Evolutionary conservation across 2,888 invertebrate species (phyloP).

Genomic region (Tachina lurida): DNA sequence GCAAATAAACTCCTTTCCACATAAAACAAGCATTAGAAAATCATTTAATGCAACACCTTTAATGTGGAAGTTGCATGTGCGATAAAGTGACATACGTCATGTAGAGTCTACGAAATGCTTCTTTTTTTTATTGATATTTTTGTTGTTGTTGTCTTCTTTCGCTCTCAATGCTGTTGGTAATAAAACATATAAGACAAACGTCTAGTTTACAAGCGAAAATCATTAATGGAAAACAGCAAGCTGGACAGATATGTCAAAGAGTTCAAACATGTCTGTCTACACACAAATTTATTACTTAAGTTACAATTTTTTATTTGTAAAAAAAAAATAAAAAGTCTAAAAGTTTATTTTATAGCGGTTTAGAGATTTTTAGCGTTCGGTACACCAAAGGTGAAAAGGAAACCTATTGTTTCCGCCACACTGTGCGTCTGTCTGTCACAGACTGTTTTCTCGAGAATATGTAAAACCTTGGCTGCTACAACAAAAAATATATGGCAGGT

Average conservation of each 20-base stretch:
- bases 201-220: constrained; percentile 9
- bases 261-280: background rate
- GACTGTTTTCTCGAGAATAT: too few species aligned
- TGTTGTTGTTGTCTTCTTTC: constrained; percentile 7
- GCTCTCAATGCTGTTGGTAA: constrained; percentile 17
- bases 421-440: too few species aligned
- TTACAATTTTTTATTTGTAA: too few species aligned
- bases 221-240: background rate
- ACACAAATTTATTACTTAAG: background rate
- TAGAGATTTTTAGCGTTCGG: too few species aligned
- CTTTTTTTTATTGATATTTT: constrained; percentile 25
- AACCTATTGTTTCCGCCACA: too few species aligned
- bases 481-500: too few species aligned
- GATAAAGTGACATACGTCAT: constrained; percentile 68
- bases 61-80: constrained; percentile 68
- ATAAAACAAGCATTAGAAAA: constrained; percentile 37
- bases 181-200: constrained; percentile 7
- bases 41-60: constrained; percentile 60
- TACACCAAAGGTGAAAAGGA: too few species aligned
- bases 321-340: too few species aligned
- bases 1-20: background rate
- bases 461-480: too few species aligned
- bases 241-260: constrained; percentile 12
- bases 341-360: too few species aligned
- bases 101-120: constrained; percentile 67